Evolutionary conservation across 1,140 invertebrate species (phyloP).

Genomic region (Cheumatopsyche charites): DNA sequence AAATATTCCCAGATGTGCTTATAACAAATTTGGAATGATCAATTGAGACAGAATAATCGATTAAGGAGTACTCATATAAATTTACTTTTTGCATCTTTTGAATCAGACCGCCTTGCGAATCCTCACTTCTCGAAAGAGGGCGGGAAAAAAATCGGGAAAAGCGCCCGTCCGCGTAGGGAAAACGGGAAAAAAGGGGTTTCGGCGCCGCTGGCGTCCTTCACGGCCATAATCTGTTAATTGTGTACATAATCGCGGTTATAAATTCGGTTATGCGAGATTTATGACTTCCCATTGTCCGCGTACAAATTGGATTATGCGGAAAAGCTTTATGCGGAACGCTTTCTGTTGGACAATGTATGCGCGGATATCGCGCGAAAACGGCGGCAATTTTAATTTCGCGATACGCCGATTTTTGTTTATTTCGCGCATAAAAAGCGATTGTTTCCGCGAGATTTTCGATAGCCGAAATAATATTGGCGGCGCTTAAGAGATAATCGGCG

Average conservation of each 20-base stretch:
- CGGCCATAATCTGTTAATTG: slow-evolving; percentile 32
- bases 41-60: too few species aligned
- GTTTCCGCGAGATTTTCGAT: too few species aligned
- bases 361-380: slow-evolving; percentile 10
- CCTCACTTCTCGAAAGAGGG: too few species aligned
- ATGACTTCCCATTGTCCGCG: slow-evolving; percentile 30
- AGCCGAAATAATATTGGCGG: too few species aligned
- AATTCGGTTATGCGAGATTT: slow-evolving; percentile 35
- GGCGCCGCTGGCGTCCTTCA: slow-evolving; percentile 18
- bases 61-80: too few species aligned
- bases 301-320: slow-evolving; percentile 29
- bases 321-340: slow-evolving; percentile 10
- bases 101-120: too few species aligned
- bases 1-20: too few species aligned
- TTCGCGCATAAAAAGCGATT: too few species aligned
- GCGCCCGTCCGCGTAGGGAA: background rate
- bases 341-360: slow-evolving; percentile 6
- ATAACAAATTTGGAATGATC: too few species aligned
- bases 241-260: slow-evolving; percentile 31
- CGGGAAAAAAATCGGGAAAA: background rate
- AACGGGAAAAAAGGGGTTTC: slow-evolving; percentile 1
- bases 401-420: background rate
- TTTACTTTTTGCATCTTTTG: too few species aligned
- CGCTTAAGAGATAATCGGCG: too few species aligned
- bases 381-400: slow-evolving; percentile 7